Conservation (phyloP, 2,113 vertebrate genomes). For the Oreotrochilus melanogaster region DNA sequence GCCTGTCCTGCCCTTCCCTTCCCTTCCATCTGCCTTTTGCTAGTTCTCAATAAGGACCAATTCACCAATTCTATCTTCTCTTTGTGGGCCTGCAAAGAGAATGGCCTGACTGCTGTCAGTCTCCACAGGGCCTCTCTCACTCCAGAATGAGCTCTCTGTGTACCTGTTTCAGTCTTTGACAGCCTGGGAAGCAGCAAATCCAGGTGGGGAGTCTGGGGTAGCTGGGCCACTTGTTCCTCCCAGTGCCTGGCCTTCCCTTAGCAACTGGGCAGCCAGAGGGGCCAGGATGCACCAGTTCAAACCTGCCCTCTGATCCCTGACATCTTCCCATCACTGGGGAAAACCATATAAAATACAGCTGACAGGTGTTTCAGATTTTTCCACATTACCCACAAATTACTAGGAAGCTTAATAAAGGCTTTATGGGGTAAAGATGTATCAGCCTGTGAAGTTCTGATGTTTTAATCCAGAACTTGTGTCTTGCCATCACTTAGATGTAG, state of each 20-base stretch:
- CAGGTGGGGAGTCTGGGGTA: not conserved
- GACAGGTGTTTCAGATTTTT: not conserved
- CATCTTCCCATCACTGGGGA: not conserved
- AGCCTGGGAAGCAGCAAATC: not conserved
- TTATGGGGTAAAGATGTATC: not conserved
- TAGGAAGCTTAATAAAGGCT: not conserved
- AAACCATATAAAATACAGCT: not conserved
- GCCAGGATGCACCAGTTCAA: not conserved
- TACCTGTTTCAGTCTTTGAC: rapidly evolving
- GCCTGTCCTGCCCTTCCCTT: not conserved
- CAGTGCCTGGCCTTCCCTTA: not conserved
- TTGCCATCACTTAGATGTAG: rapidly evolving
- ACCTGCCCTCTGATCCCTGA: not conserved
- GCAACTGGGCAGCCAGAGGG: not conserved
- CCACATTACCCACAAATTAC: not conserved
- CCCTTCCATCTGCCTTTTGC: not conserved
- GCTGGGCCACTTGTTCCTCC: not conserved
- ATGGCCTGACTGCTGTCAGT: not conserved
- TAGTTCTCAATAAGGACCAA: not conserved
- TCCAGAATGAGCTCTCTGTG: not conserved
- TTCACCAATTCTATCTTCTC: not conserved
- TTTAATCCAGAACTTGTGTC: not conserved
- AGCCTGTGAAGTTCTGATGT: not conserved
- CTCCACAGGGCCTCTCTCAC: rapidly evolving
- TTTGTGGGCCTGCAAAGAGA: not conserved